phyloP scores from a whole-genome alignment of 2,888 invertebrate species.

The Pegoplata infirma region DNA sequence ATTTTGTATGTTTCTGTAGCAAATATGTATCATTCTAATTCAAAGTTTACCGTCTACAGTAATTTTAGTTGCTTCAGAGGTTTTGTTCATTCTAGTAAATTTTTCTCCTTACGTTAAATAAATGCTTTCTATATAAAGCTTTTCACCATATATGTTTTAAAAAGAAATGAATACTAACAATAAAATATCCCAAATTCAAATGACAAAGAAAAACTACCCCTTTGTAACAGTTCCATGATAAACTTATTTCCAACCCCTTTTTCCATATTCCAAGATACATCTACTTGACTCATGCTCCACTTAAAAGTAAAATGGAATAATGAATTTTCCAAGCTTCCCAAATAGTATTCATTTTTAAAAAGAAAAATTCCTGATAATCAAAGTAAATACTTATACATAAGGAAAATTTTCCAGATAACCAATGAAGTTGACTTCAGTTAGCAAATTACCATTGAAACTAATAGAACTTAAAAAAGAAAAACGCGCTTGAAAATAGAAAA shows the following conservation, averaged over 20 bases:
- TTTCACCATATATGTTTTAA: not conserved
- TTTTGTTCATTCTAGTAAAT: too few relatives aligned
- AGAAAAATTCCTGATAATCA: slow-evolving; percentile 8
- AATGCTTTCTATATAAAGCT: too few relatives aligned
- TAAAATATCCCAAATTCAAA: not conserved
- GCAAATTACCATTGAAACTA: slow-evolving; percentile 74
- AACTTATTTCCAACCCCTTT: not conserved
- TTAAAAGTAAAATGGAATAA: slow-evolving; percentile 8
- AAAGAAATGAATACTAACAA: not conserved
- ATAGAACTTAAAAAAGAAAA: slow-evolving; percentile 68
- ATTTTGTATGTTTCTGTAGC: too few relatives aligned
- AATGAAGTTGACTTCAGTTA: slow-evolving; percentile 75
- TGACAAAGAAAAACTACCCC: not conserved
- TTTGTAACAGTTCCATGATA: not conserved
- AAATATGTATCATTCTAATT: too few relatives aligned
- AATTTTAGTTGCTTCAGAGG: too few relatives aligned
- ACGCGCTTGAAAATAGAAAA: slow-evolving; percentile 61
- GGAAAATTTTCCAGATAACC: slow-evolving; percentile 60
- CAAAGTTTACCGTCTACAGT: too few relatives aligned
- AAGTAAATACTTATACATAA: slow-evolving; percentile 35
- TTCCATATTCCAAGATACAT: not conserved
- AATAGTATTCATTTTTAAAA: slow-evolving; percentile 27
- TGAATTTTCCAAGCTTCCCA: slow-evolving; percentile 20
- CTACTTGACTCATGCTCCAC: not conserved
- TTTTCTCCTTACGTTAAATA: too few relatives aligned